Percentiles rank a stretch among this genome's conserved stretches.
Evolutionary conservation across 1,140 invertebrate genomes (phyloP).

Genomic region (Drosophila ambigua): DNA sequence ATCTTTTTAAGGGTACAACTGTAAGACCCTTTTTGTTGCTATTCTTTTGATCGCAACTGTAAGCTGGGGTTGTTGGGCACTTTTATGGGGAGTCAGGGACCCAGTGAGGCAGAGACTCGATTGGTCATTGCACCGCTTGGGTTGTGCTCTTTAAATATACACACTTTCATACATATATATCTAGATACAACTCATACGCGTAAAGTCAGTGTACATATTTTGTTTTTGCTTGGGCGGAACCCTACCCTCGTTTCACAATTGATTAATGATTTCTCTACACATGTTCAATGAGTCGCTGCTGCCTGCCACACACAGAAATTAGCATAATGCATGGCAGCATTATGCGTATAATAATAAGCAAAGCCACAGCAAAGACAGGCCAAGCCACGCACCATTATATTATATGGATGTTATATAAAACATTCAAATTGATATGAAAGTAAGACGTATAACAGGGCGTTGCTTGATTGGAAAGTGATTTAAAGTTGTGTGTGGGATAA

Average conservation of each 20-base stretch:
- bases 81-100: constrained; percentile 28
- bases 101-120: constrained; percentile 41
- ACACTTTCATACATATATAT: too few relatives aligned
- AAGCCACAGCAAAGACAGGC: not conserved
- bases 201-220: constrained; percentile 11
- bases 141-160: constrained; percentile 16
- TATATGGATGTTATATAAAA: constrained; percentile 68
- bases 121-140: constrained; percentile 70
- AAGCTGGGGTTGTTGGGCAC: constrained; percentile 23
- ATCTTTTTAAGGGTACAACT: too few relatives aligned
- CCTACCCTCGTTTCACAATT: constrained; percentile 70
- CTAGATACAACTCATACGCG: too few relatives aligned
- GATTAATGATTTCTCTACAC: constrained; percentile 73
- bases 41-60: too few relatives aligned
- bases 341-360: constrained; percentile 69
- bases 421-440: constrained; percentile 63
- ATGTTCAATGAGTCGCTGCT: constrained; percentile 20
- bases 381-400: constrained; percentile 18
- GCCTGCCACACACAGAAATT: constrained; percentile 41
- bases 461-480: constrained; percentile 74
- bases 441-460: constrained; percentile 69
- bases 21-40: too few relatives aligned
- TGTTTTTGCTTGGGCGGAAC: constrained; percentile 18
- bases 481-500: constrained; percentile 31
- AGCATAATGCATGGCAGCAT: constrained; percentile 69